A percentile compares a stretch with the other conserved stretches of the same genome.
Conservation (phyloP, 2,888 invertebrate species). For the Brassicogethes aeneus region DNA sequence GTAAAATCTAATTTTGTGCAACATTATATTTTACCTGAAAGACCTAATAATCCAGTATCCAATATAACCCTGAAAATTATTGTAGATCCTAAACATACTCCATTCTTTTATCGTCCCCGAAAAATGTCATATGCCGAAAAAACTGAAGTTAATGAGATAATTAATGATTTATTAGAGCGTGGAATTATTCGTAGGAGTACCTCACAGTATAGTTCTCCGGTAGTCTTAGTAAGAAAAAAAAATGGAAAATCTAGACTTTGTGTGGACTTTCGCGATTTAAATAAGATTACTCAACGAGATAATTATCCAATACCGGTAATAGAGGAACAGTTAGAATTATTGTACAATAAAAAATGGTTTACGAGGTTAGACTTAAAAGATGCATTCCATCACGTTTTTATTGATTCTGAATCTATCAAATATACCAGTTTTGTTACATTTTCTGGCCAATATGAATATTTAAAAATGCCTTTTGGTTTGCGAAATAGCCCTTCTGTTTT, state of each 20-base stretch:
- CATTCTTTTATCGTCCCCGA: slow-evolving; percentile 9
- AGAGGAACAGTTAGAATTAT: neutral
- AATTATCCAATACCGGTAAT: neutral
- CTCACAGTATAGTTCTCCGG: slow-evolving; percentile 8
- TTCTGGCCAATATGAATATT: neutral
- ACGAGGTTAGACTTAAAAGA: neutral
- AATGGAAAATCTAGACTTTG: neutral
- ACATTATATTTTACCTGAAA: neutral
- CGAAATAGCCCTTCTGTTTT: neutral
- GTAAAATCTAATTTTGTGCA: neutral
- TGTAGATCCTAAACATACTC: slow-evolving; percentile 3
- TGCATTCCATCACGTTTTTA: neutral
- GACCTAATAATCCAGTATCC: slow-evolving; percentile 2
- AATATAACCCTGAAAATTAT: slow-evolving; percentile 4
- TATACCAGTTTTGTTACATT: neutral
- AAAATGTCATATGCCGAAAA: slow-evolving; percentile 11
- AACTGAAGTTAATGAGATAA: slow-evolving; percentile 10
- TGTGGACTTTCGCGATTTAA: neutral
- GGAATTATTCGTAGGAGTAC: slow-evolving; percentile 9
- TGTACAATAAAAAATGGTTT: neutral
- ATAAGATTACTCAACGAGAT: neutral
- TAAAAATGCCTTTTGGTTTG: neutral
- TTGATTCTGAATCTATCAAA: neutral
- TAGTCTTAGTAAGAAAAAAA: slow-evolving; percentile 9
- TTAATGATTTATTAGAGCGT: slow-evolving; percentile 9